These are phyloP conservation scores for Miniopterus natalensis DNA, from an alignment of 2,113 vertebrate genomes.

Conservation along the genomic window DNA sequence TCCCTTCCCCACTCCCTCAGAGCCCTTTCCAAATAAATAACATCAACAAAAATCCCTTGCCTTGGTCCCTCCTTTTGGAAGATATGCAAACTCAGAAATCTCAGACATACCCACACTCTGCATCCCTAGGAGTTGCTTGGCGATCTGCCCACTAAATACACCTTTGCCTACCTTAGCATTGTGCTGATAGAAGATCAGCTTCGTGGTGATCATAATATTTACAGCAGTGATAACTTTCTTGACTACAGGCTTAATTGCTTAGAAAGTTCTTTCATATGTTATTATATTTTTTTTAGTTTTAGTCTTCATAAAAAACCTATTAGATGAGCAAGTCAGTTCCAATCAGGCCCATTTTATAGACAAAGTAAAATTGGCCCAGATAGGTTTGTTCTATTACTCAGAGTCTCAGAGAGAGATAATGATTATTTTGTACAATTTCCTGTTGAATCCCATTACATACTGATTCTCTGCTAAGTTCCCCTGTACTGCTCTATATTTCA, in stretches of 20 bases:
- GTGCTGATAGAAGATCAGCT: neutral
- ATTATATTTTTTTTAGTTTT: neutral
- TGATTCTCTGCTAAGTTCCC: neutral
- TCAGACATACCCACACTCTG: neutral
- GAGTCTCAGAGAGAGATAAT: neutral
- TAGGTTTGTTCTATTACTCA: neutral
- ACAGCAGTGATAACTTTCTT: neutral
- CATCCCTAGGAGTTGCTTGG: neutral
- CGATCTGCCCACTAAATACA: rapidly evolving
- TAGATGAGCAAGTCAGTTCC: neutral
- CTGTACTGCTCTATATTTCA: neutral
- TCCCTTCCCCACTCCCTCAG: neutral
- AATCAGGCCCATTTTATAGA: neutral
- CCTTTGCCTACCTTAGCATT: neutral
- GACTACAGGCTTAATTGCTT: neutral
- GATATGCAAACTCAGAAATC: neutral
- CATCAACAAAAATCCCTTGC: neutral
- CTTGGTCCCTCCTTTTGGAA: neutral
- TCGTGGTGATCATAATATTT: neutral
- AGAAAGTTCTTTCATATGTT: neutral
- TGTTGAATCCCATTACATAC: neutral
- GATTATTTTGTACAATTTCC: slow-evolving; percentile 10
- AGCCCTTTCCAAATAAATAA: neutral
- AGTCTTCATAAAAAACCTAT: neutral
- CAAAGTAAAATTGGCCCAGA: neutral